Conservation (phyloP, 2,797 vertebrate species). For the Myoxocephalus aenaeus region DNA sequence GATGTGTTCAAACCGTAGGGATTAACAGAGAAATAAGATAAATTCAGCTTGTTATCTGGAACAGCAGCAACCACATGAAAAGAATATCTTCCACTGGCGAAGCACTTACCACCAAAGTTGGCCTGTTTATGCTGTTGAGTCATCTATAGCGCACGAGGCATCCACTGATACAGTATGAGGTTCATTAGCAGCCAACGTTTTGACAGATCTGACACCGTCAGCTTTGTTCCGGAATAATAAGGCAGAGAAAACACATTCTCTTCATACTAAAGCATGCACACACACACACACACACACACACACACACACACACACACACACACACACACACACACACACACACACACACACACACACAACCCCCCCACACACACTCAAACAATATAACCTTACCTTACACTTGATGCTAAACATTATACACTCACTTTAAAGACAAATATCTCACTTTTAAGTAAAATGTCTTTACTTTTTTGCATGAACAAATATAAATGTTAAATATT, state of each 20-base stretch:
- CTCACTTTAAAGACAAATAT: background rate
- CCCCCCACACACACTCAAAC: background rate
- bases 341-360: background rate
- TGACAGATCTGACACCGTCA: slow-evolving; percentile 67
- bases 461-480: too few species aligned
- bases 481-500: too few species aligned
- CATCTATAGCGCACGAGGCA: slow-evolving; percentile 45
- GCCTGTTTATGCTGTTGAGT: slow-evolving; percentile 53
- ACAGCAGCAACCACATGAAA: background rate
- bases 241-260: slow-evolving; percentile 47
- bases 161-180: slow-evolving; percentile 55
- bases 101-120: slow-evolving; percentile 36
- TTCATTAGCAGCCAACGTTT: slow-evolving; percentile 69
- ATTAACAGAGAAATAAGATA: slow-evolving; percentile 2
- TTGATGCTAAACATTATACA: slow-evolving; percentile 7
- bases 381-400: background rate
- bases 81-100: slow-evolving; percentile 1
- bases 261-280: slow-evolving; percentile 17
- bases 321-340: background rate
- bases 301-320: background rate
- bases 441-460: background rate
- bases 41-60: slow-evolving; percentile 7
- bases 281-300: background rate
- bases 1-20: background rate
- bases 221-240: slow-evolving; percentile 71